Evolutionary conservation across 2,888 invertebrate species (phyloP), one percentile per base, ranked within the genome.

Genomic region (Norana najaformis): DNA sequence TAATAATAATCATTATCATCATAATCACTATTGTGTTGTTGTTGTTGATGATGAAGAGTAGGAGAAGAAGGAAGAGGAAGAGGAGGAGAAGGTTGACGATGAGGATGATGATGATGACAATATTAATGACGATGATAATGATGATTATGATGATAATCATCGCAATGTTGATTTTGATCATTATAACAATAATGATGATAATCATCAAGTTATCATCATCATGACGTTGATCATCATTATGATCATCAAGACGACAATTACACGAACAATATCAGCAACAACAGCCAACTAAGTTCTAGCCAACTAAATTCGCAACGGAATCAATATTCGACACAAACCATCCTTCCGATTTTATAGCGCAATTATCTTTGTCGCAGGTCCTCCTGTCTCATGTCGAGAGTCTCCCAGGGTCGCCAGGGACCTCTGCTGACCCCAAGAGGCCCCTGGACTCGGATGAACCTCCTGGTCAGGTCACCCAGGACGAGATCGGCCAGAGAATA

Each of bases 401-500:
- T n/a, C 30, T 69, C n/a, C 16, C 4, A 69, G 69, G 69, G n/a
- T 69, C 69, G 69, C 69, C 47, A 23, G 47, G 41, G 41, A 41
- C 47, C 11, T 1, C 47, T 23, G 47, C 47, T 47, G 47, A 47
- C 47, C 11, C 69, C 30, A 8, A 8, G n/a, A 13, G 69, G 69
- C 8, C 69, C 30, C 69, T n/a, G 30, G n/a, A 69, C n/a, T 47
- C 47, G 47, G 69, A 69, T 89, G 82, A 90, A 89, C 88, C 90
- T 82, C 53, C 89, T 18, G 47, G 30, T 88, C 91, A 92, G 34
- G 93, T 94, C 23, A 94, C 94, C 83, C 94, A 94, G 91, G 96
- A 96, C 0, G 97, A 97, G 94, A 96, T 97, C 83, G 97, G 97
- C 0, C 97, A 97, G 93, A 95, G 97, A 91, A 97, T 97, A 92